These are phyloP conservation scores for Apis florea DNA, from an alignment of 1,140 invertebrate species.

Conservation along the genomic window DNA sequence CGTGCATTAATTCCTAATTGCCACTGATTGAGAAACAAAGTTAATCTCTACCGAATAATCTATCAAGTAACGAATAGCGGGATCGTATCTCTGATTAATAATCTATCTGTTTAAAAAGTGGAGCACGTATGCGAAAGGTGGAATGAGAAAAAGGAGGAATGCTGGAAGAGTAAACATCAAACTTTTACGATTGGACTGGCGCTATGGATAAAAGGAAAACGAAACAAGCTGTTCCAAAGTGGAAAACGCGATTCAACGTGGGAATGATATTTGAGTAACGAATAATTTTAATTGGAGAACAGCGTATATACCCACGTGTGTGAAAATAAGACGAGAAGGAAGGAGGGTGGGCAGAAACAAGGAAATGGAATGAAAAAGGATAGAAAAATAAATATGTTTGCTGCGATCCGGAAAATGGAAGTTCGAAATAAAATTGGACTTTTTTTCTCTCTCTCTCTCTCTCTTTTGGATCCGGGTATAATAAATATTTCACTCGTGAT, in stretches of 20 bases:
- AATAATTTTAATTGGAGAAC: conserved; percentile 27
- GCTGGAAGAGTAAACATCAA: not conserved
- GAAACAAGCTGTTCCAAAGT: not conserved
- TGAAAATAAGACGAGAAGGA: too few species aligned
- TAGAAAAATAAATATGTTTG: not conserved
- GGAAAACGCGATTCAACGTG: not conserved
- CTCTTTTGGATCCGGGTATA: not conserved
- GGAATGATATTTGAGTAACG: conserved; percentile 20
- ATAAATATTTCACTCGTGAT: not conserved
- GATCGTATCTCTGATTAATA: not conserved
- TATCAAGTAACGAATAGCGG: too few species aligned
- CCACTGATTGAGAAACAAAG: not conserved
- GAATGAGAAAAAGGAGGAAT: not conserved
- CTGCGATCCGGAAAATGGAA: not conserved
- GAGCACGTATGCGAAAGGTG: too few species aligned
- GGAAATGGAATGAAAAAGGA: not conserved
- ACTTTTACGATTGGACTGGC: not conserved
- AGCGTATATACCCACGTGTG: not conserved
- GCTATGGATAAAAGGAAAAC: not conserved
- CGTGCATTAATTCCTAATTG: not conserved
- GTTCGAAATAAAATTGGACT: not conserved
- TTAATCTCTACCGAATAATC: not conserved
- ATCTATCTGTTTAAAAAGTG: not conserved
- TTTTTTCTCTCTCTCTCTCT: too few species aligned
- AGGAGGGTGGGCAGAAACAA: not conserved